Conservation (phyloP, 2,113 vertebrate genomes). For the Ailuropoda melanoleuca region DNA sequence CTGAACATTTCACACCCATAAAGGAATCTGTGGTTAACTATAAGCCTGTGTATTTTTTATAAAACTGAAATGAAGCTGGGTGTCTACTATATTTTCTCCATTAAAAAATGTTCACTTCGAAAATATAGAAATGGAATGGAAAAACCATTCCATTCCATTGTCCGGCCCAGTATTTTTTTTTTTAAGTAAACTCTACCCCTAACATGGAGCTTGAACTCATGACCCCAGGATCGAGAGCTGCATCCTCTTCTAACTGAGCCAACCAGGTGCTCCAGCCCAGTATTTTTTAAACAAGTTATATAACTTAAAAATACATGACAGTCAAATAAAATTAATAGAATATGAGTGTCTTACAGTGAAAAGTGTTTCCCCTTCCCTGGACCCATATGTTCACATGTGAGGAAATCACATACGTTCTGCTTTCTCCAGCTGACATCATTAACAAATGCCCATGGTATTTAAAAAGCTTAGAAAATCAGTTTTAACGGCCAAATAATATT, state of each 20-base stretch:
- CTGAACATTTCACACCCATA: not conserved
- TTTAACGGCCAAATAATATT: no score
- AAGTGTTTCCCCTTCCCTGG: not conserved
- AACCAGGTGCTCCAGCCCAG: not conserved
- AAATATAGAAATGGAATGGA: not conserved
- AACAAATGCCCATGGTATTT: not conserved
- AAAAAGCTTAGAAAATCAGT: not conserved
- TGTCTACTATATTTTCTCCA: not conserved
- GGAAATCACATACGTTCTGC: not conserved
- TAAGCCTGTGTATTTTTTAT: not conserved
- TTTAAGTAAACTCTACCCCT: not conserved
- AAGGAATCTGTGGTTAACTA: not conserved
- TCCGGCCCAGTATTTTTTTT: not conserved
- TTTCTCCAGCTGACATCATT: not conserved
- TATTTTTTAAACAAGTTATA: not conserved
- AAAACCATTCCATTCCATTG: not conserved
- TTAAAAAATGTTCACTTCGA: not conserved
- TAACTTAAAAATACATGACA: not conserved
- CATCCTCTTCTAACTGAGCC: not conserved
- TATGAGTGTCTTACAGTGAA: not conserved
- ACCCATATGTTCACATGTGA: not conserved
- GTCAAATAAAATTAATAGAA: not conserved
- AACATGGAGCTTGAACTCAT: not conserved
- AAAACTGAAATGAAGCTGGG: not conserved
- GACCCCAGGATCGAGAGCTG: not conserved